Evolutionary conservation across 2,888 invertebrate genomes (phyloP), one percentile per base, ranked within the genome.

Genomic region (Heliconius cydno): DNA sequence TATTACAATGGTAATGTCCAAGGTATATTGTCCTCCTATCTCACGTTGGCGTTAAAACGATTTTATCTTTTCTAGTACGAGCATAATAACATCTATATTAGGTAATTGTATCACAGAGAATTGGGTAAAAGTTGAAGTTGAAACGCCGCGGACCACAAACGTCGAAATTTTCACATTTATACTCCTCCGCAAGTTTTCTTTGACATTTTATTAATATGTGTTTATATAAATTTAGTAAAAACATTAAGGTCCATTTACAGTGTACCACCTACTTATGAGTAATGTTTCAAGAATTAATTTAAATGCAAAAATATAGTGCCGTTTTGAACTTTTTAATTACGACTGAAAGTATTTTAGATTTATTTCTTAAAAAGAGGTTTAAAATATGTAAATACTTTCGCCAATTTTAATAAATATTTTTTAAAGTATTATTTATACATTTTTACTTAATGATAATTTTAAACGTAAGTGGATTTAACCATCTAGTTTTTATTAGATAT

Each of bases 71-170:
- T 82, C 83, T 80, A 80, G 81, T 80, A 82, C 78, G 82, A 81
- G 76, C 73, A 79, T 84, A 82, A 83, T 85, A 85, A 85, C 81
- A 81, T 83, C 83, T 84, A 78, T 83, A 84, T 85, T 84, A 83
- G 84, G 84, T 81, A 80, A 83, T 84, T 80, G 79, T 80, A 63
- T 76, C 80, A 82, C 73, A 79, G 70, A 77, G 77, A 75, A 75
- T 71, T 79, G 79, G 71, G 78, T 78, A 79, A 78, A 81, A 76
- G 74, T 76, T 73, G 71, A 81, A 76, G 74, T 77, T 73, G 71
- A 79, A 79, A 84, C 85, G 85, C 82, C 81, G 84, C 73, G 81
- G 89, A 88, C 88, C 88, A 90, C 89, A 90, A 84, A 82, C 86
- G 88, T 84, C 19, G 87, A 85, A 83, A 80, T 82, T 81, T 83